Evolutionary conservation across 2,797 vertebrate species (phyloP).

Genomic region (Hozukius guyotensis): DNA sequence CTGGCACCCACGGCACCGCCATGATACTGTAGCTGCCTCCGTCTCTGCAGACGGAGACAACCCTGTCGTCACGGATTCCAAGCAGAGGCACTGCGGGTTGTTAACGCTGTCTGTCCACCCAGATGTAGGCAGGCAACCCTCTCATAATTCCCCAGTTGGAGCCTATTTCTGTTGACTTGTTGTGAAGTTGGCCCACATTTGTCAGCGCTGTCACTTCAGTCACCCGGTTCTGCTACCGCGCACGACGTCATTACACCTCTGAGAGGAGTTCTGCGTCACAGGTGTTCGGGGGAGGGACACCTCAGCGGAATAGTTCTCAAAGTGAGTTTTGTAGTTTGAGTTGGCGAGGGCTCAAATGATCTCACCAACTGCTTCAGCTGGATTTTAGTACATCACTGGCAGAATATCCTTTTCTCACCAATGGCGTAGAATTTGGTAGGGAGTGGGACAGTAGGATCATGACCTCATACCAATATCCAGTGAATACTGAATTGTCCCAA

Average conservation of each 20-base stretch:
- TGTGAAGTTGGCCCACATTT: constrained; percentile 40
- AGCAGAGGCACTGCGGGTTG: constrained; percentile 25
- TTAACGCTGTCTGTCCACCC: constrained; percentile 34
- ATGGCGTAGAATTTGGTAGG: background rate
- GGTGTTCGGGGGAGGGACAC: constrained; percentile 31
- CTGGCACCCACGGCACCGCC: constrained; percentile 53
- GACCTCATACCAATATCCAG: background rate
- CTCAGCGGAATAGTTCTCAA: constrained; percentile 30
- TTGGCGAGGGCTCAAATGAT: constrained; percentile 18
- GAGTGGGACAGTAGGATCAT: background rate
- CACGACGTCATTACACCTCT: constrained; percentile 17
- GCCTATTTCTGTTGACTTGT: constrained; percentile 33
- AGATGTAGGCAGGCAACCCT: constrained; percentile 37
- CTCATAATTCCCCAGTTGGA: constrained; percentile 7
- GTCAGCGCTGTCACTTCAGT: constrained; percentile 25
- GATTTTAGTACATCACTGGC: background rate
- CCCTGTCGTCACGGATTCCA: constrained; percentile 14
- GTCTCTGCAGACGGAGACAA: constrained; percentile 31
- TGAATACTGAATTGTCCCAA: background rate
- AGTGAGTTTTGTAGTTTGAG: constrained; percentile 29
- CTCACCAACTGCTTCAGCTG: background rate
- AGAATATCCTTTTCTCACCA: background rate
- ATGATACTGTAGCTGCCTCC: constrained; percentile 13
- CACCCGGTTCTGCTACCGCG: constrained; percentile 3
- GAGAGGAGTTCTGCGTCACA: constrained; percentile 32